Conservation (phyloP, 2,797 vertebrate genomes). For the Yasuhikotakia modesta region DNA sequence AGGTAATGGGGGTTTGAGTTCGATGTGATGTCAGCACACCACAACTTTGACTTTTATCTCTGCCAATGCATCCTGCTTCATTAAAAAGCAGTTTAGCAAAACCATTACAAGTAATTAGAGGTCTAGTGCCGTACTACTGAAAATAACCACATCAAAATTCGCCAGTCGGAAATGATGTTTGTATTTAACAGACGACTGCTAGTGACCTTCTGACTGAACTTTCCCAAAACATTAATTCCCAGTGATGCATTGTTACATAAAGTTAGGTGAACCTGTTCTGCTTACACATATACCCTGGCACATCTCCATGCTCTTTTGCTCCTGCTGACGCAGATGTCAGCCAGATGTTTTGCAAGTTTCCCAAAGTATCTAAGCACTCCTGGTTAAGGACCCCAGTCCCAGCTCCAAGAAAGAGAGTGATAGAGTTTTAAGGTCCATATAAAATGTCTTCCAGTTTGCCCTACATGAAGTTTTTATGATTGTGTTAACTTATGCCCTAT, state of each 20-base stretch:
- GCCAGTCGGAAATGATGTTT: not conserved
- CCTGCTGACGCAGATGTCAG: conserved; percentile 47
- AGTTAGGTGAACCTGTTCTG: conserved; percentile 57
- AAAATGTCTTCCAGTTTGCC: conserved; percentile 33
- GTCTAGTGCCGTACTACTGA: conserved; percentile 1
- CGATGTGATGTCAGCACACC: conserved; percentile 29
- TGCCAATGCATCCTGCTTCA: conserved; percentile 34
- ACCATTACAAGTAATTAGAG: conserved; percentile 16
- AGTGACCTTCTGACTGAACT: conserved; percentile 17
- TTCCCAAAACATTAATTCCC: conserved; percentile 5
- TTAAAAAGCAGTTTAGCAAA: conserved; percentile 35
- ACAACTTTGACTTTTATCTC: conserved; percentile 22
- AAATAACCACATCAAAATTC: conserved; percentile 2
- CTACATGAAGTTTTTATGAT: conserved; percentile 5
- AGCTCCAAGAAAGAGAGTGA: conserved; percentile 17
- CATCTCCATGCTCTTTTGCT: conserved; percentile 34
- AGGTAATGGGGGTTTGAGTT: conserved; percentile 15
- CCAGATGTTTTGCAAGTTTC: conserved; percentile 61
- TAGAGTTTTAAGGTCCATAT: conserved; percentile 18
- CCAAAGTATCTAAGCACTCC: conserved; percentile 43
- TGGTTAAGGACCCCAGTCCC: conserved; percentile 22
- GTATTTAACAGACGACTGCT: not conserved
- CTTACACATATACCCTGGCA: conserved; percentile 26
- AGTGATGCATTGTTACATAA: conserved; percentile 26
- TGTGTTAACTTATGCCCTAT: not conserved